Conservation (phyloP, 2,888 invertebrate genomes). For the Acanthosepion pharaonis region DNA sequence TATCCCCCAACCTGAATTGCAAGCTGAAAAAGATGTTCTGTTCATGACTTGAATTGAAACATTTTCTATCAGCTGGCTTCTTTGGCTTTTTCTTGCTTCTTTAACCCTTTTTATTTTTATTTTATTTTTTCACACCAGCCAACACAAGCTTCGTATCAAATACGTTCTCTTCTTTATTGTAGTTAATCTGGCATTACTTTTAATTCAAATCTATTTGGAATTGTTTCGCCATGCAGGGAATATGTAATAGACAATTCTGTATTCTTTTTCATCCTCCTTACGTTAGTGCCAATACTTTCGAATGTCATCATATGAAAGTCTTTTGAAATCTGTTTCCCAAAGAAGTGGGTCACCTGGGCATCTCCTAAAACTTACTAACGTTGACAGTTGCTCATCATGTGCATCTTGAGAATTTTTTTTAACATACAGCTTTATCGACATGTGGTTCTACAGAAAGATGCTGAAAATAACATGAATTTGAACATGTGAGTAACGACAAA, state of each 20-base stretch:
- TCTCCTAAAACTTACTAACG: not conserved
- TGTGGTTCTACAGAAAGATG: too few relatives aligned
- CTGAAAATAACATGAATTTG: too few relatives aligned
- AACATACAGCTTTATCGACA: too few relatives aligned
- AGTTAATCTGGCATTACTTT: not conserved
- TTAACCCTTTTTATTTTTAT: not conserved
- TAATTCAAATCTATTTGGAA: constrained; percentile 18
- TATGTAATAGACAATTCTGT: not conserved
- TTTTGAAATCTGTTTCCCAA: not conserved
- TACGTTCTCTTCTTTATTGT: not conserved
- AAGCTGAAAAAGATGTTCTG: not conserved
- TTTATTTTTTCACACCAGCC: not conserved
- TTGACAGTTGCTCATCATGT: not conserved
- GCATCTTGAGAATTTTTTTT: too few relatives aligned
- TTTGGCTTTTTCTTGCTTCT: not conserved
- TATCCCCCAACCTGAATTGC: not conserved
- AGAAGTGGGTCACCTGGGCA: not conserved
- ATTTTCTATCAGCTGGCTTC: not conserved
- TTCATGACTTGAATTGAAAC: constrained; percentile 33
- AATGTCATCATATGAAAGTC: not conserved
- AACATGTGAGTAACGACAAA: too few relatives aligned
- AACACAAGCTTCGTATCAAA: not conserved
- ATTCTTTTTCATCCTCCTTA: not conserved
- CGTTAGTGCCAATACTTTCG: not conserved
- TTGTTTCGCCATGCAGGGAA: not conserved